phyloP scores from a whole-genome alignment of 2,113 vertebrate genomes.

The Gymnocephalus cernua region DNA sequence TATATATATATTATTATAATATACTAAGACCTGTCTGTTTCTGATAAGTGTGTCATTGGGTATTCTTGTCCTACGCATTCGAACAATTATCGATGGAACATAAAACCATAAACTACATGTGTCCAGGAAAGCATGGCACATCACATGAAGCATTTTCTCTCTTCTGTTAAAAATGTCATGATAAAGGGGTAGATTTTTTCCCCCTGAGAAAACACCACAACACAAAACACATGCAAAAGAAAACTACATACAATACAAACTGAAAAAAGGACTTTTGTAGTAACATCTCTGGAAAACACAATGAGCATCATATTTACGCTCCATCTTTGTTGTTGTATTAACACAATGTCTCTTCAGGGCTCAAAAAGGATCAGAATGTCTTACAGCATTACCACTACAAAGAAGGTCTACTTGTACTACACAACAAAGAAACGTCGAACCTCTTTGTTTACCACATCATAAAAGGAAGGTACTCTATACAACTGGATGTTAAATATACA shows the following conservation, averaged over 20 bases:
- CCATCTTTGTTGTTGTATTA: slow-evolving; percentile 22
- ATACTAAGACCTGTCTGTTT: not conserved
- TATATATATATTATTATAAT: no score
- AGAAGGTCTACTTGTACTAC: not conserved
- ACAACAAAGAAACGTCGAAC: slow-evolving; percentile 15
- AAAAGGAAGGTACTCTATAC: slow-evolving; percentile 4
- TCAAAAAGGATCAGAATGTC: slow-evolving; percentile 18
- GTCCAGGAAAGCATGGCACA: not conserved
- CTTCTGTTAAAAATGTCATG: not conserved
- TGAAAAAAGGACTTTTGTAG: not conserved
- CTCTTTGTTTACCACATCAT: not conserved
- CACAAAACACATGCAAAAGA: not conserved
- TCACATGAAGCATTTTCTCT: no score
- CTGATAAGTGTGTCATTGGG: not conserved
- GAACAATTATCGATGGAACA: not conserved
- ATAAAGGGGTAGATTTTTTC: not conserved
- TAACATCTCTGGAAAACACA: slow-evolving; percentile 23
- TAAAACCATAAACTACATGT: not conserved
- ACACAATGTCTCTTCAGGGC: slow-evolving; percentile 15
- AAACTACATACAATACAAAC: not conserved
- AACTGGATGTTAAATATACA: not conserved
- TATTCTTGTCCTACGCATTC: not conserved
- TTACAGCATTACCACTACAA: slow-evolving; percentile 20
- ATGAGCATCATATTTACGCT: not conserved
- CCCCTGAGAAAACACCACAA: not conserved